Base-by-base conservation (phyloP, 1,140 invertebrate genomes). In the Amyelois transitella region DNA sequence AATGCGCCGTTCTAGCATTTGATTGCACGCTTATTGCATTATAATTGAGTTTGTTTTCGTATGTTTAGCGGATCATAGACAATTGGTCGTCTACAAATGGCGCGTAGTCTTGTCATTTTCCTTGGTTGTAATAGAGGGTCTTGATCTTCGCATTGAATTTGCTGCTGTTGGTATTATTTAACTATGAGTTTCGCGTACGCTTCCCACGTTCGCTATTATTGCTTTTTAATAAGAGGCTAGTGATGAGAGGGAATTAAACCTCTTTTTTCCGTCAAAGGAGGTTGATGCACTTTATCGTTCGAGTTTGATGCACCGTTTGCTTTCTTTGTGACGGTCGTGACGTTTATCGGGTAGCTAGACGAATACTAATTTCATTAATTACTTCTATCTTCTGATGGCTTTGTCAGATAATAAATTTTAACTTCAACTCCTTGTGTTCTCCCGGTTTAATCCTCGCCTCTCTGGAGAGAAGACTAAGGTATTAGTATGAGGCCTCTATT, bases 111-210 rank as follows among this genome's bases (percentile, higher is more conserved):
- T 80, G 81, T 85, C 77, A 82, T 81, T 81, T 78, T 75, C 72
- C 77, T 75, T 69, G 70, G 69, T 56, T 61, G 65, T 75, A 81
- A 75, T 78, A 70, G 66, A 74, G 78, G 81, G 74, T 81, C 82
- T 84, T 80, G 82, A 82, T 84, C 82, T 86, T 86, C 84, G 77
- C 81, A 84, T 82, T 86, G 82, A 86, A 82, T 81, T 81, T 60
- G 61, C 51, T 70, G 68, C 62, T 62, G 20, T 68, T 59, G 53
- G 56, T 59, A 60, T 69, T 70, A 73, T 69, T 71, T 66, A 66
- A 60, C 57, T 62, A 64, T 65, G 64, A 51, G 56, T 62, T 66
- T 65, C 55, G 67, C 60, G 64, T 61, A 55, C 72, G 62, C 54
- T 81, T 84, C 81, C 72, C 81, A 81, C 78, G 75, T 55, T 47